Percentiles rank a stretch among this genome's conserved stretches.
Conservation (phyloP, 2,797 vertebrate genomes). For the Miichthys miiuy region DNA sequence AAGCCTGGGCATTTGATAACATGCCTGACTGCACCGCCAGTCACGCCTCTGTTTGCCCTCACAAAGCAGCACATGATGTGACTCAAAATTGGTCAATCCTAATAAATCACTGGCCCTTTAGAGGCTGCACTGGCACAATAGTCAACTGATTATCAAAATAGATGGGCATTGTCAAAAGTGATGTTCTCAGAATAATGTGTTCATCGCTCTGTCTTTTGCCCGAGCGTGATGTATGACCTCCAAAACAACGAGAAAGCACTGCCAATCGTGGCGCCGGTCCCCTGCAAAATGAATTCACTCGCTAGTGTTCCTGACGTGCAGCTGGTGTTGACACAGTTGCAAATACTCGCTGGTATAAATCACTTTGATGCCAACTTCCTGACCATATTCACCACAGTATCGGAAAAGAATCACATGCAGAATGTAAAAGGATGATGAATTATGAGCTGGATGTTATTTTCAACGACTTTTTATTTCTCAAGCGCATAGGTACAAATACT, state of each 20-base stretch:
- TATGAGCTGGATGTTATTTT: conserved; percentile 28
- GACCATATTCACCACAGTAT: conserved; percentile 35
- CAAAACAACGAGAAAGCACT: conserved; percentile 59
- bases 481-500: conserved; percentile 16
- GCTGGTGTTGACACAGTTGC: conserved; percentile 65
- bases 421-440: conserved; percentile 45
- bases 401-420: conserved; percentile 59
- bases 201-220: conserved; percentile 70
- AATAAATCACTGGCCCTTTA: conserved; percentile 75
- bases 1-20: conserved; percentile 79
- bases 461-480: conserved; percentile 15
- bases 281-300: conserved; percentile 52
- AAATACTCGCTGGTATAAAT: conserved; percentile 63
- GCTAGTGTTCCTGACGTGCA: conserved; percentile 49
- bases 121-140: conserved; percentile 69
- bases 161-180: conserved; percentile 78
- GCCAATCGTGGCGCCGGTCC: conserved; percentile 49
- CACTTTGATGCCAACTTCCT: conserved; percentile 54
- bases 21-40: conserved; percentile 79
- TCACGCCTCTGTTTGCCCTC: conserved; percentile 79
- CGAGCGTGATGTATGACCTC: conserved; percentile 71
- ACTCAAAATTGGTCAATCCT: conserved; percentile 81
- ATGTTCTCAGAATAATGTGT: conserved; percentile 77
- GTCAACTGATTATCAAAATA: conserved; percentile 80
- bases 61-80: conserved; percentile 75